Evolutionary conservation across 2,797 vertebrate species (phyloP).

Genomic region (Falco cherrug): DNA sequence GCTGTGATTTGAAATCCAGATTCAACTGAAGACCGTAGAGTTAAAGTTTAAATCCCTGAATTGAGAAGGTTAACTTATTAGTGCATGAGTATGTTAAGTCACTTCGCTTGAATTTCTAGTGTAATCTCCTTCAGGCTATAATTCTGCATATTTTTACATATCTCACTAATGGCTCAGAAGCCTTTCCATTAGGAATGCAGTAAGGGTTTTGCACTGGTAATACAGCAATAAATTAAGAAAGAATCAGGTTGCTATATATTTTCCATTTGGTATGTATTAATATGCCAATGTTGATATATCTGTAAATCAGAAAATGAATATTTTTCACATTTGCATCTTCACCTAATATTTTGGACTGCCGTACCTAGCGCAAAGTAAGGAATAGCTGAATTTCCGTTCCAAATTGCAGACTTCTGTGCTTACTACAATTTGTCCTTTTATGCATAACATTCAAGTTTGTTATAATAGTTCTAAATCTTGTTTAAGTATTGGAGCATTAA

Average conservation of each 20-base stretch:
- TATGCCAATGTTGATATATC: background rate
- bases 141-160: conserved; percentile 75
- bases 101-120: conserved; percentile 59
- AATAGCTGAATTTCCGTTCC: background rate
- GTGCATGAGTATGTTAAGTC: conserved; percentile 52
- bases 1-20: conserved; percentile 49
- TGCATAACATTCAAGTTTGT: background rate
- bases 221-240: background rate
- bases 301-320: conserved; percentile 4
- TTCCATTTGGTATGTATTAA: conserved; percentile 27
- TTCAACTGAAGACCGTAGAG: conserved; percentile 28
- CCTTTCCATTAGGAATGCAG: conserved; percentile 45
- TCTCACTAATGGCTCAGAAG: conserved; percentile 54
- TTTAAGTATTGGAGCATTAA: conserved; percentile 23
- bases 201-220: background rate
- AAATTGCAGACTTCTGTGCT: background rate
- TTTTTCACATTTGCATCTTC: conserved; percentile 13
- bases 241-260: background rate
- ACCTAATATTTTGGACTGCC: background rate
- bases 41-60: conserved; percentile 67
- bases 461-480: background rate
- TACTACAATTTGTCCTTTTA: background rate
- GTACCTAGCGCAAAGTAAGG: background rate
- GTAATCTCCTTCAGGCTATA: conserved; percentile 70
- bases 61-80: conserved; percentile 60